Evolutionary conservation across 2,113 vertebrate species (phyloP).

Genomic region (Lasiurus borealis): DNA sequence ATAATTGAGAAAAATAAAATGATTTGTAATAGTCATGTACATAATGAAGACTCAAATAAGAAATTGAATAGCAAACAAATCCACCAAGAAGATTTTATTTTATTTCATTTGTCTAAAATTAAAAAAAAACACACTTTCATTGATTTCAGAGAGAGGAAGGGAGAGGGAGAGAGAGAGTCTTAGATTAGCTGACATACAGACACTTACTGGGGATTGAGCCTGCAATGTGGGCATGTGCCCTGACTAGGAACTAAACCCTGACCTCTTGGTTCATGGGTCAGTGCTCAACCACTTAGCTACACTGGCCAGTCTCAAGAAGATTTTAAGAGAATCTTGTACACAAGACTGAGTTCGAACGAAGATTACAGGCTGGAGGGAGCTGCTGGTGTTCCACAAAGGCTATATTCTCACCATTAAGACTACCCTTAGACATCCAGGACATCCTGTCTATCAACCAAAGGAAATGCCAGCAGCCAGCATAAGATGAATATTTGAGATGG

Average conservation of each 20-base stretch:
- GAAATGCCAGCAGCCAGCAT: background rate
- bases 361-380: background rate
- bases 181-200: too few species aligned
- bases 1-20: background rate
- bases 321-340: background rate
- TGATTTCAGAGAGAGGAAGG: too few species aligned
- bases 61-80: conserved; percentile 27
- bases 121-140: too few species aligned
- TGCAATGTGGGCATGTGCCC: too few species aligned
- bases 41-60: background rate
- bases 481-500: background rate
- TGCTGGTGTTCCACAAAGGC: background rate
- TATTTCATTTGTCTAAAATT: too few species aligned
- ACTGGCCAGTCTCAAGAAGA: background rate
- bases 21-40: background rate
- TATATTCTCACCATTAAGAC: background rate
- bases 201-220: too few species aligned
- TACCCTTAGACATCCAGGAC: background rate
- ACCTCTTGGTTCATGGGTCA: too few species aligned
- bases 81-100: background rate
- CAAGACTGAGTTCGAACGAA: background rate
- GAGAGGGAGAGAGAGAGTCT: too few species aligned
- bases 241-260: too few species aligned
- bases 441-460: background rate
- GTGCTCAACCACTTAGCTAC: too few species aligned